Evolutionary conservation across 1,140 invertebrate species (phyloP), one percentile per base, ranked within the genome.

Genomic region (Brachionus rotundiformis): DNA sequence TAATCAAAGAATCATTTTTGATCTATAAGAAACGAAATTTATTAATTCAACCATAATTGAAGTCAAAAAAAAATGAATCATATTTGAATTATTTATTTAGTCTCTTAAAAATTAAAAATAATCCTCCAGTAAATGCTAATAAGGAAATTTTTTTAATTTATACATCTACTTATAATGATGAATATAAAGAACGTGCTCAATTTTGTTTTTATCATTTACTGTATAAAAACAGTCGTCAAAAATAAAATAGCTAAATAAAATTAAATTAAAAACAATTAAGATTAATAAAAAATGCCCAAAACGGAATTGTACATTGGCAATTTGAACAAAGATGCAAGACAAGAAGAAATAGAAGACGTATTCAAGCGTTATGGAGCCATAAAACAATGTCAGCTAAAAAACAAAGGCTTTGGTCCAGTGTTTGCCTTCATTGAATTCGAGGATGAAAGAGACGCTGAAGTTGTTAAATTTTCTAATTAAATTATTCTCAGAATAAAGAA

Each of bases 381-480:
- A 19, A 44, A 47, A 65, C 54, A 71, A 41, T 79, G 44, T 6
- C 31, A 79, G 33, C 25, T 79, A 10, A 79, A 79, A 39, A 59
- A 79, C 36, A 79, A 79, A 79, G 76, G 76, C 27, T 44, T 44
- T 39, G 76, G 33, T 16, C 84, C 87, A 29, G 88, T 95, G 36
- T 98, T 97, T 90, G 95, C 95, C 11, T 98, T 98, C 89, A 93
- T 98, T n/a, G 95, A 97, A 88, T 98, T 95, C 89, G 95, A 98
- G 89, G 95, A 95, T 87, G 91, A 92, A 85, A 92, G 94, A 86
- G 95, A 98, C 89, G 95, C 95, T 6, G 94, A 95, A 86, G 95
- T 98, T 89, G 93, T 95, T 79, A 23, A 11, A 23, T 79, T 39
- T 79, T 79, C 47, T 79, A 59, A 27, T 39, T 61, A 59, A 41